phyloP scores from a whole-genome alignment of 1,140 invertebrate species.

The Batillaria attramentaria region DNA sequence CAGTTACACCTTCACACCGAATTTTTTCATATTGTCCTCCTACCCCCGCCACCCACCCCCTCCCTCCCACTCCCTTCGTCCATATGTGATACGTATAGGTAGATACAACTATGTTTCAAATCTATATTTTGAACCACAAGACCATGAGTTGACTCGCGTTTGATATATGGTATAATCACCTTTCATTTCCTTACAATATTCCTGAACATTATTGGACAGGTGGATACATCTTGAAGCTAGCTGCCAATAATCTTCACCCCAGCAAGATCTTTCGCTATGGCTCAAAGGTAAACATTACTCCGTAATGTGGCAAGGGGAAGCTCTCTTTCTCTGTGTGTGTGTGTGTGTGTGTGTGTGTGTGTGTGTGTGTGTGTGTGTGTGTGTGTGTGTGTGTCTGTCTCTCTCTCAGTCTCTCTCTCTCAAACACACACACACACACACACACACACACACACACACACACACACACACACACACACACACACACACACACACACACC shows the following conservation, averaged over 20 bases:
- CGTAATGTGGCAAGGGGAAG: not conserved
- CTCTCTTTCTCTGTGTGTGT: not conserved
- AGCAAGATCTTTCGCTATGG: not conserved
- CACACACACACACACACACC: not conserved
- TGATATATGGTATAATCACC: too few relatives aligned
- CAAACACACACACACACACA: not conserved
- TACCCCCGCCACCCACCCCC: not conserved
- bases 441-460: not conserved
- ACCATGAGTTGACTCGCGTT: not conserved
- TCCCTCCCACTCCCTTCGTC: not conserved
- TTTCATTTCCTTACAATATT: too few relatives aligned
- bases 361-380: not conserved
- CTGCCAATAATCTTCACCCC: not conserved
- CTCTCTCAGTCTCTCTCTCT: not conserved
- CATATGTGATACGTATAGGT: not conserved
- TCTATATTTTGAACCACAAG: not conserved
- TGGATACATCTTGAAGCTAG: not conserved
- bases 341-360: not conserved
- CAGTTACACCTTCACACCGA: not conserved
- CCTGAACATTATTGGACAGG: too few relatives aligned
- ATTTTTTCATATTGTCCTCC: not conserved
- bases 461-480: slow-evolving; percentile 2
- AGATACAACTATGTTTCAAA: not conserved
- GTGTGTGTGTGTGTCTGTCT: not conserved
- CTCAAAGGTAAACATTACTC: not conserved